Evolutionary conservation across 1,140 invertebrate genomes (phyloP).

Genomic region (Lethrus apterus): DNA sequence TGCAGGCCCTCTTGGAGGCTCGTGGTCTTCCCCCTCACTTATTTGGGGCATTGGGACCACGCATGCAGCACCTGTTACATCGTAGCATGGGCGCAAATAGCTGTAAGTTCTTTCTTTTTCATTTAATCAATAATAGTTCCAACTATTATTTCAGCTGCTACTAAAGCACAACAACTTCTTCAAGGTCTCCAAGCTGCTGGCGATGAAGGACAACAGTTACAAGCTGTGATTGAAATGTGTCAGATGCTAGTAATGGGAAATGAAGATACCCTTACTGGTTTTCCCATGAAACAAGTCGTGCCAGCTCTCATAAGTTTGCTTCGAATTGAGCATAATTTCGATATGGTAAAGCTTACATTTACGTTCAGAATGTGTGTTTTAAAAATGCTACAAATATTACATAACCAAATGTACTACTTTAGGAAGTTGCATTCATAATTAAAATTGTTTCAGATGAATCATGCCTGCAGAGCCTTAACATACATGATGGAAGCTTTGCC

Average conservation of each 20-base stretch:
- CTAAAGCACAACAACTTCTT: conserved; percentile 89
- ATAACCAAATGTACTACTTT: neutral
- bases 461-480: conserved; percentile 94
- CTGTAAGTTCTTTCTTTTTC: conserved; percentile 45
- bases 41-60: conserved; percentile 87
- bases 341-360: conserved; percentile 62
- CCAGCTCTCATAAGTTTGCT: conserved; percentile 85
- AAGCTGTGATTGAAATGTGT: conserved; percentile 98
- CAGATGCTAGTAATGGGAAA: conserved; percentile 99
- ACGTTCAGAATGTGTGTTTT: neutral
- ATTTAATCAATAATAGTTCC: neutral
- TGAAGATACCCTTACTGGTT: conserved; percentile 96
- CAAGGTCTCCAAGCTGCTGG: conserved; percentile 87
- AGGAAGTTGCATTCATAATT: too few relatives aligned
- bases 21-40: conserved; percentile 91
- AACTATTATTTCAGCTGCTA: conserved; percentile 53
- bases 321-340: conserved; percentile 95
- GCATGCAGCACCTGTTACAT: conserved; percentile 96
- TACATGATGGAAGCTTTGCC: conserved; percentile 99
- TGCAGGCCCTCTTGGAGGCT: conserved; percentile 87
- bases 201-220: conserved; percentile 94
- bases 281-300: conserved; percentile 96
- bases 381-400: too few relatives aligned
- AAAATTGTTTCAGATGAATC: conserved; percentile 80
- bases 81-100: conserved; percentile 83